Percentiles rank a stretch among this genome's conserved stretches.
phyloP scores from a whole-genome alignment of 2,113 vertebrate genomes.

The Hoplias malabaricus region DNA sequence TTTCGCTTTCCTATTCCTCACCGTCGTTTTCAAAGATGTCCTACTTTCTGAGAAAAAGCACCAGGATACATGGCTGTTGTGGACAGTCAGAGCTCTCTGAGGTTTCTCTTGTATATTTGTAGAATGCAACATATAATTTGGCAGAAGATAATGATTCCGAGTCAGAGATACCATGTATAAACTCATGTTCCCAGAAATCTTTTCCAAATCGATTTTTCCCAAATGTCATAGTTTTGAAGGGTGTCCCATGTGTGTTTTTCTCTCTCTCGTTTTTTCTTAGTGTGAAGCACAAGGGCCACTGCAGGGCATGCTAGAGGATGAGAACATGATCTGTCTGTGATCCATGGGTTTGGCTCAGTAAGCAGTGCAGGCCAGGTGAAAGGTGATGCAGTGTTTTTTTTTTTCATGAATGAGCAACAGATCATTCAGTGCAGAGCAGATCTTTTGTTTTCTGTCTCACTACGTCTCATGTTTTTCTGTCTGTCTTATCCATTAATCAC shows the following conservation, averaged over 20 bases:
- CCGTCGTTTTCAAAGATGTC: constrained; percentile 50
- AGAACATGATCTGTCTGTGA: constrained; percentile 8
- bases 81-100: constrained; percentile 62
- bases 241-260: neutral
- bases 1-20: neutral
- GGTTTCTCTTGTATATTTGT: constrained; percentile 61
- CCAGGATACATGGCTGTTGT: constrained; percentile 44
- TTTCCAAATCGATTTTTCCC: neutral
- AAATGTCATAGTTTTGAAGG: constrained; percentile 1
- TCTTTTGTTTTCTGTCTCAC: constrained; percentile 51
- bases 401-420: constrained; percentile 44
- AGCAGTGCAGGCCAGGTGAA: constrained; percentile 60
- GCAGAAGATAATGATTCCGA: constrained; percentile 35
- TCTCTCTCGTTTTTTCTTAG: neutral
- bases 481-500: neutral
- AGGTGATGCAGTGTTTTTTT: constrained; percentile 65
- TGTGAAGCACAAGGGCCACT: neutral
- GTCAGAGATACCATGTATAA: constrained; percentile 37
- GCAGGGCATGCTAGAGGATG: neutral
- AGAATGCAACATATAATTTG: constrained; percentile 46
- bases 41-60: constrained; percentile 45
- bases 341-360: constrained; percentile 50
- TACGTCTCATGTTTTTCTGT: constrained; percentile 1
- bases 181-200: constrained; percentile 25
- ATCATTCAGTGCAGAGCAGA: constrained; percentile 68